A percentile compares a stretch with the other conserved stretches of the same genome.
Evolutionary conservation across 2,113 vertebrate genomes (phyloP).

Genomic region (Sinocyclocheilus anophthalmus): DNA sequence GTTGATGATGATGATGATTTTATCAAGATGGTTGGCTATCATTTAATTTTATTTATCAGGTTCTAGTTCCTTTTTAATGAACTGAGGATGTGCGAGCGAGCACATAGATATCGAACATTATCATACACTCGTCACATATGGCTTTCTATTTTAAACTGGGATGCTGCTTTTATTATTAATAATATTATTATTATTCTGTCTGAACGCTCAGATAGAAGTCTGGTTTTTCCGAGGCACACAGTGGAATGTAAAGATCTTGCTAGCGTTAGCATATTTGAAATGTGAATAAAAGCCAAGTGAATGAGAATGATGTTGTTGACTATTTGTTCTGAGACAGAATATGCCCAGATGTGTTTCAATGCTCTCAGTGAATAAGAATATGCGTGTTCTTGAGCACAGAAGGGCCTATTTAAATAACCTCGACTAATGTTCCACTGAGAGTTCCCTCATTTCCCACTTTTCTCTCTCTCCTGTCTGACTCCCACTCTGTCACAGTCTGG

Average conservation of each 20-base stretch:
- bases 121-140: slow-evolving; percentile 62
- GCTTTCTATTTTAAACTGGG: slow-evolving; percentile 68
- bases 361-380: slow-evolving; percentile 1
- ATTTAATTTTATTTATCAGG: slow-evolving; percentile 79
- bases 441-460: not conserved
- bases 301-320: slow-evolving; percentile 51
- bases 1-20: slow-evolving; percentile 51
- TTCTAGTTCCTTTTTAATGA: slow-evolving; percentile 64
- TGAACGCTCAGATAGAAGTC: slow-evolving; percentile 74
- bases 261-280: slow-evolving; percentile 84
- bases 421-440: not conserved
- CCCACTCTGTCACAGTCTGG: not conserved
- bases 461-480: not conserved
- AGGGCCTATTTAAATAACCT: slow-evolving; percentile 27
- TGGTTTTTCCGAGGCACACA: slow-evolving; percentile 70
- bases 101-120: slow-evolving; percentile 63
- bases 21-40: slow-evolving; percentile 37
- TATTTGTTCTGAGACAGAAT: not conserved
- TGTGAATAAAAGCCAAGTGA: slow-evolving; percentile 91
- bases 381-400: slow-evolving; percentile 11
- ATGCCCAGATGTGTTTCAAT: slow-evolving; percentile 10
- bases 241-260: slow-evolving; percentile 74
- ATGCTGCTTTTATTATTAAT: slow-evolving; percentile 72
- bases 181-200: slow-evolving; percentile 64
- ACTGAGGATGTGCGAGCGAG: slow-evolving; percentile 68